Conservation (phyloP, 2,797 vertebrate species). For the Sebastes nivosus region DNA sequence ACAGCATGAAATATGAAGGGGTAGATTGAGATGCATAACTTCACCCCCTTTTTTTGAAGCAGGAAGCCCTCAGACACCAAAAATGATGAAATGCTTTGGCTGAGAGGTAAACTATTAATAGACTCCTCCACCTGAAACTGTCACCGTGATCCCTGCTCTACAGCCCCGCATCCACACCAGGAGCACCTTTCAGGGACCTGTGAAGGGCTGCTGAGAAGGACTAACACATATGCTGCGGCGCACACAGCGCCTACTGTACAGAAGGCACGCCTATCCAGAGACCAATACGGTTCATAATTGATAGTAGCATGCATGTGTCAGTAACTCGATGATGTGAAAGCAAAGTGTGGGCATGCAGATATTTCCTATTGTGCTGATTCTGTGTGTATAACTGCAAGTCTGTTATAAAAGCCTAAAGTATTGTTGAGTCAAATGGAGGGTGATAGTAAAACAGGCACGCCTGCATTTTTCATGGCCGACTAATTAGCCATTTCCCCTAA, state of each 20-base stretch:
- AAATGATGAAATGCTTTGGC: conserved; percentile 86
- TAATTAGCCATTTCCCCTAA: conserved; percentile 75
- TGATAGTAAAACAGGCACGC: conserved; percentile 64
- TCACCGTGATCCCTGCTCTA: conserved; percentile 80
- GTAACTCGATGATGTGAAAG: conserved; percentile 18
- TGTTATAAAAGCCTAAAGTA: conserved; percentile 48
- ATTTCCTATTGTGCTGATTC: conserved; percentile 57
- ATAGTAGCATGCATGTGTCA: conserved; percentile 40
- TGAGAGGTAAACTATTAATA: conserved; percentile 88
- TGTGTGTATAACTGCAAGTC: conserved; percentile 42
- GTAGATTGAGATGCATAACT: conserved; percentile 83
- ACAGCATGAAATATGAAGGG: conserved; percentile 83
- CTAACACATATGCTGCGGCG: conserved; percentile 60
- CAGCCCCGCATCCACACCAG: conserved; percentile 70
- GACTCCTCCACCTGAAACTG: conserved; percentile 88
- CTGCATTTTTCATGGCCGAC: conserved; percentile 76
- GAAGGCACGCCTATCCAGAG: conserved; percentile 24
- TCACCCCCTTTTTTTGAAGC: conserved; percentile 75
- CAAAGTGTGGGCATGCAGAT: conserved; percentile 34
- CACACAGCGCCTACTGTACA: conserved; percentile 34
- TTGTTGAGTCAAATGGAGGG: conserved; percentile 64
- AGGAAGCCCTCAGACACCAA: conserved; percentile 82
- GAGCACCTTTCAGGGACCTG: conserved; percentile 69
- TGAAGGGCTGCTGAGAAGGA: conserved; percentile 60
- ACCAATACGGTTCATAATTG: conserved; percentile 44